phyloP scores from a whole-genome alignment of 2,797 vertebrate species.

The Euthynnus affinis region DNA sequence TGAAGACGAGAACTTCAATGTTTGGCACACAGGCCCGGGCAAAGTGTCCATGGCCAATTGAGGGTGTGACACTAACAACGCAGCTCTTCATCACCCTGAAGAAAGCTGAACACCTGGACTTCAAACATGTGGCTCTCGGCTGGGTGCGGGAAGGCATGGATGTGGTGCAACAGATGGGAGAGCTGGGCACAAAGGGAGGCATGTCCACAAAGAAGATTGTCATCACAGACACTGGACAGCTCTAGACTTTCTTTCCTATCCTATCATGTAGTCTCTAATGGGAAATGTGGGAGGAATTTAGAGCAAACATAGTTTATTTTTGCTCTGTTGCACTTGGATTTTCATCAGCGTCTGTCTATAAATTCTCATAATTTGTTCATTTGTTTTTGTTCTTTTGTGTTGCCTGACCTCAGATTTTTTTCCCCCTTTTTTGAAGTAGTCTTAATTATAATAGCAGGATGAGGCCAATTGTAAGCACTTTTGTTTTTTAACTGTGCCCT shows the following conservation, averaged over 20 bases:
- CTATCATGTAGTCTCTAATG: not conserved
- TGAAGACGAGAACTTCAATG: constrained; percentile 97
- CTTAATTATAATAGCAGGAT: constrained; percentile 56
- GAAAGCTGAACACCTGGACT: constrained; percentile 95
- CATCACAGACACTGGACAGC: constrained; percentile 92
- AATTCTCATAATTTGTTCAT: constrained; percentile 60
- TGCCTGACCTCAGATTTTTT: constrained; percentile 85
- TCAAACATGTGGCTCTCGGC: constrained; percentile 95
- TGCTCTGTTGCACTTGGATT: constrained; percentile 57
- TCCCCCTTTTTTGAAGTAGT: constrained; percentile 55
- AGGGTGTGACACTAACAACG: constrained; percentile 88
- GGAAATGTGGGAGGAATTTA: constrained; percentile 24
- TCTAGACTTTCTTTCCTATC: constrained; percentile 68
- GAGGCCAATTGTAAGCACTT: constrained; percentile 33
- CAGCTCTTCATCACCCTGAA: constrained; percentile 98
- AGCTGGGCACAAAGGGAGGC: constrained; percentile 90
- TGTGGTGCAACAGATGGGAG: constrained; percentile 91
- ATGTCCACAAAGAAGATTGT: constrained; percentile 87
- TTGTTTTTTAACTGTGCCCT: constrained; percentile 27
- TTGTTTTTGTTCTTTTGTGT: constrained; percentile 75
- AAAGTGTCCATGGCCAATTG: constrained; percentile 95
- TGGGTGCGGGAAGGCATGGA: constrained; percentile 94
- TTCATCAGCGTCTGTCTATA: constrained; percentile 52
- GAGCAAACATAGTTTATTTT: constrained; percentile 30
- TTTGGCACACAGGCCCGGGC: constrained; percentile 94